Evolutionary conservation across 2,113 vertebrate species (phyloP).

Genomic region (Pterophyllum scalare): DNA sequence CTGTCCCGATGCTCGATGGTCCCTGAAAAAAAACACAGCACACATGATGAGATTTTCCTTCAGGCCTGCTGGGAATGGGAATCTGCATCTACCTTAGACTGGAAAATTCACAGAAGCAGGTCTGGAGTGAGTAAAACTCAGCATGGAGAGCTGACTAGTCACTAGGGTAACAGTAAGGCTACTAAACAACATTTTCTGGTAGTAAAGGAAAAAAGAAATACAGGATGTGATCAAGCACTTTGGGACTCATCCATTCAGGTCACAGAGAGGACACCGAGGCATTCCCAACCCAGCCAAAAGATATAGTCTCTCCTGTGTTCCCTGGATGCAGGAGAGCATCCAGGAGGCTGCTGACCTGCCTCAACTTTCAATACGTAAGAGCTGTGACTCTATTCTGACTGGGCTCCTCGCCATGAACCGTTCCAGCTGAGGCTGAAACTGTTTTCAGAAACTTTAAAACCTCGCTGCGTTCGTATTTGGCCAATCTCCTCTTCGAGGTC

Average conservation of each 20-base stretch:
- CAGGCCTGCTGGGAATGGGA: neutral
- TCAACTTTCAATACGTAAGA: too few species aligned
- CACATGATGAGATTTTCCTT: neutral
- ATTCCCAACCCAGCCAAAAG: neutral
- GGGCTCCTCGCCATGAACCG: too few species aligned
- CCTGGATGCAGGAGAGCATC: accelerated
- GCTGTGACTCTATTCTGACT: too few species aligned
- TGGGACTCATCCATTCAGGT: neutral
- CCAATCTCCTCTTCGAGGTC: too few species aligned
- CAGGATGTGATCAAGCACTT: neutral
- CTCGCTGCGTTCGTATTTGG: too few species aligned
- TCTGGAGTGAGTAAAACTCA: neutral
- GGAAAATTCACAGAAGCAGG: neutral
- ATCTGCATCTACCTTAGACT: neutral
- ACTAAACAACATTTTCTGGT: accelerated
- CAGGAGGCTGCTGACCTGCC: neutral
- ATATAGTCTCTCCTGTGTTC: neutral
- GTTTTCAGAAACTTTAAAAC: too few species aligned
- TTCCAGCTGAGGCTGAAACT: too few species aligned
- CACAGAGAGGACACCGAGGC: neutral
- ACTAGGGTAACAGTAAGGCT: accelerated
- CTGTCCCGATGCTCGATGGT: slow-evolving; percentile 86
- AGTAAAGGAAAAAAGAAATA: accelerated
- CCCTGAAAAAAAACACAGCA: slow-evolving; percentile 74
- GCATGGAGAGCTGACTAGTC: neutral